Conservation (phyloP, 1,140 invertebrate genomes). For the Panulirus ornatus region DNA sequence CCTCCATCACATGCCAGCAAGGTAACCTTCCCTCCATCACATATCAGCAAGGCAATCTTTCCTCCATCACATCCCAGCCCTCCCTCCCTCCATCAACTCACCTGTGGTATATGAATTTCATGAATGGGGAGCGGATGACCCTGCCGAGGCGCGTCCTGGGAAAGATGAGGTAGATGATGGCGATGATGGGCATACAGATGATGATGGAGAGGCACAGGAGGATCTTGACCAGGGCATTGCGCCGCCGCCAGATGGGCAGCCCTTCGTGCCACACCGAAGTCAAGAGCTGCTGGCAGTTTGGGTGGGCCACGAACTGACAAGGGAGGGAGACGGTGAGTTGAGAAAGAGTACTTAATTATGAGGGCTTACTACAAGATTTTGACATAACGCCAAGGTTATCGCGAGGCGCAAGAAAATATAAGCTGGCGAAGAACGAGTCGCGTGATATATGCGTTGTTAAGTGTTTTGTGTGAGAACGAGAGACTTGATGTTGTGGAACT, state of each 20-base stretch:
- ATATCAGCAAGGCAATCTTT: neutral
- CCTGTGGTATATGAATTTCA: constrained; percentile 83
- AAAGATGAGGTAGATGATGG: constrained; percentile 80
- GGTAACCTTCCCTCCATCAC: no score
- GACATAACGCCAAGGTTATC: no score
- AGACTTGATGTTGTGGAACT: no score
- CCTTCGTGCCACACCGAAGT: constrained; percentile 82
- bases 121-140: constrained; percentile 81
- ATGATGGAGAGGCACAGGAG: constrained; percentile 80
- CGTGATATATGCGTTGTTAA: no score
- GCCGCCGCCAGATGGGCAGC: constrained; percentile 80
- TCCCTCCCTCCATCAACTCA: constrained; percentile 16
- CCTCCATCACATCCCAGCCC: neutral
- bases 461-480: no score
- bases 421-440: no score
- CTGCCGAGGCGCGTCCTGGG: constrained; percentile 80
- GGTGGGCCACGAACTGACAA: constrained; percentile 81
- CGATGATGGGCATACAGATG: constrained; percentile 79
- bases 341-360: no score
- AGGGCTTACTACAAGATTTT: neutral
- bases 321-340: neutral
- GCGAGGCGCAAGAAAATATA: no score
- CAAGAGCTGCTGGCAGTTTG: constrained; percentile 82
- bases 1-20: constrained; percentile 78
- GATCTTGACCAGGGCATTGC: constrained; percentile 79